phyloP scores from a whole-genome alignment of 2,888 invertebrate genomes.

The Calliopum simillimum region DNA sequence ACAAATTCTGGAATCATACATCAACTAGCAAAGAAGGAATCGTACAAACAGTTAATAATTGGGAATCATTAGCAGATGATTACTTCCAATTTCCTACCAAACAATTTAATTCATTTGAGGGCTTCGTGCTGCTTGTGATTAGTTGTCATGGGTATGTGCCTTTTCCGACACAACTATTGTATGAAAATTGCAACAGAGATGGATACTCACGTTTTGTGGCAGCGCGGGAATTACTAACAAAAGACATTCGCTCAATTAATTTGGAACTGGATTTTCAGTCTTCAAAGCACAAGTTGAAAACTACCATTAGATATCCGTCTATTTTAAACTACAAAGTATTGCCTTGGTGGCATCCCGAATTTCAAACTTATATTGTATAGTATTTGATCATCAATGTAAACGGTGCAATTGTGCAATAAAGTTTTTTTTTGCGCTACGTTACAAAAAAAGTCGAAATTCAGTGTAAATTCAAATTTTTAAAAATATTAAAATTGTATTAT shows the following conservation, averaged over 20 bases:
- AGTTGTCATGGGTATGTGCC: conserved; percentile 57
- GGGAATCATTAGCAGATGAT: conserved; percentile 56
- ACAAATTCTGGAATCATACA: conserved; percentile 56
- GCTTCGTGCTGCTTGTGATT: conserved; percentile 70
- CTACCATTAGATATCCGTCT: conserved; percentile 67
- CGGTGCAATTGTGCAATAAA: no score
- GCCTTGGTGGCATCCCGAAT: conserved; percentile 78
- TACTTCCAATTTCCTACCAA: conserved; percentile 54
- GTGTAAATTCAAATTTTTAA: no score
- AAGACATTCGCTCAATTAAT: conserved; percentile 69
- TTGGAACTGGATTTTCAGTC: conserved; percentile 72
- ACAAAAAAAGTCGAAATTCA: no score
- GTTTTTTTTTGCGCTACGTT: no score
- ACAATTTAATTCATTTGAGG: conserved; percentile 70
- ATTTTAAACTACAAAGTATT: conserved; percentile 70
- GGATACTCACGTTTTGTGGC: conserved; percentile 52
- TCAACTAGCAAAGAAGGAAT: conserved; percentile 37
- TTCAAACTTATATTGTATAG: conserved; percentile 55
- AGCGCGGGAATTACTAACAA: conserved; percentile 66
- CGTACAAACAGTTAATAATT: conserved; percentile 56
- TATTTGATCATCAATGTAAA: no score
- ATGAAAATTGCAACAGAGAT: conserved; percentile 43
- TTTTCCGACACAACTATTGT: conserved; percentile 54
- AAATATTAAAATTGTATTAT: no score
- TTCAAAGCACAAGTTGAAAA: conserved; percentile 52